phyloP scores from a whole-genome alignment of 1,140 invertebrate species.

The Hyles vespertilio region DNA sequence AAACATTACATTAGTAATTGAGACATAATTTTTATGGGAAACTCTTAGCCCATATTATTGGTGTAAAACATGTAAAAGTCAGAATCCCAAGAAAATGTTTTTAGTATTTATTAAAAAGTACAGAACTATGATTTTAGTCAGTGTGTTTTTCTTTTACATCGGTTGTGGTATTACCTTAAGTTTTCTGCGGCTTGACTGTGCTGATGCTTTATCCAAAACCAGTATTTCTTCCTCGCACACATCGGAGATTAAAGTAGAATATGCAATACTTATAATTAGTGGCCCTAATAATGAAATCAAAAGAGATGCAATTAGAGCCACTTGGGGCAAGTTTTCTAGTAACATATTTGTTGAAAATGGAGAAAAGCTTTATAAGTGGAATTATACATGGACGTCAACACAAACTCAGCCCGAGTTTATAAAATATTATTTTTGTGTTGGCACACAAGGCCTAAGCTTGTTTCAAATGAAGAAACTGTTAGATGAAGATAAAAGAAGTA shows the following conservation, averaged over 20 bases:
- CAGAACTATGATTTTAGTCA: conserved; percentile 49
- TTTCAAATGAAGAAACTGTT: conserved; percentile 32
- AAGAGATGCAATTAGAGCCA: conserved; percentile 53
- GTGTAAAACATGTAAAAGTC: background rate
- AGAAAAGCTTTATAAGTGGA: conserved; percentile 58
- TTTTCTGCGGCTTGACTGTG: conserved; percentile 53
- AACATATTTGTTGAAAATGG: conserved; percentile 63
- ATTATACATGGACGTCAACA: conserved; percentile 38
- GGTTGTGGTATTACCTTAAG: conserved; percentile 54
- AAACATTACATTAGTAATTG: no score
- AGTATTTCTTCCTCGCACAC: conserved; percentile 9
- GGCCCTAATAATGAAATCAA: conserved; percentile 51
- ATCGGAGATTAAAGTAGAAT: conserved; percentile 37
- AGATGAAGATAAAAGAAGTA: conserved; percentile 38
- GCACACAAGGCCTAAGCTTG: conserved; percentile 36
- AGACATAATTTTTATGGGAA: no score
- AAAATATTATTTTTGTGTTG: conserved; percentile 54
- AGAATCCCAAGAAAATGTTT: conserved; percentile 24
- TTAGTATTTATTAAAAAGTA: conserved; percentile 37
- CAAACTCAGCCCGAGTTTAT: conserved; percentile 32
- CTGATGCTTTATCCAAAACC: conserved; percentile 18
- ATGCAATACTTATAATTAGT: conserved; percentile 51
- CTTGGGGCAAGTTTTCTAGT: conserved; percentile 53
- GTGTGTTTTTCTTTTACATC: conserved; percentile 60
- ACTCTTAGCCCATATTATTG: background rate